Base-by-base conservation (phyloP, 1,140 invertebrate genomes). In the Eueides isabella region DNA sequence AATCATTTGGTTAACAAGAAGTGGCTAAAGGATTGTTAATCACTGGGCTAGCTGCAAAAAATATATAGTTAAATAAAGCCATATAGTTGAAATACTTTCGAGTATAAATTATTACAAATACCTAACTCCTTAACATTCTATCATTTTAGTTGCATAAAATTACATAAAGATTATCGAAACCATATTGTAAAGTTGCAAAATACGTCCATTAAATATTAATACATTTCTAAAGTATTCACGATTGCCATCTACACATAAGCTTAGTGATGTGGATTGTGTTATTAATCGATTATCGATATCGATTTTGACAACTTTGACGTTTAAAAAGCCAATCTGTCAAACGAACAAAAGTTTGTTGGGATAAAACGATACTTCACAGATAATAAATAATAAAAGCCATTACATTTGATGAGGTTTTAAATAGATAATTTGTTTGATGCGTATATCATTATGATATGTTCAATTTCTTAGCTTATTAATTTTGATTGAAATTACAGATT, bases 221-320 rank as follows among this genome's bases (percentile, higher is more conserved):
- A 72, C 65, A 72, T 72, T 67, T 41, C n/a, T 61, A 26, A 61
- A 33, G 28, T 23, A 55, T 66, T 72, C 14, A 67, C 67, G 62
- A 26, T 55, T 55, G 19, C 19, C 48, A 55, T 55, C 48, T 55
- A 26, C 48, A 67, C 48, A 65, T 66, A 30, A 31, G 48, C 55
- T 62, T 67, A 73, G 66, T 63, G 65, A 73, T 55, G 71, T 67
- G 41, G 29, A 61, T 38, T 38, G 26, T 19, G 28, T 67, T 65
- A 68, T 63, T 73, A 68, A 73, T 73, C 55, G 66, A 23, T 67
- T 68, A 63, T 61, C 64, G 72, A 68, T 67, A 67, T 73, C 72
- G 65, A 73, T 73, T 44, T 67, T 68, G 64, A 61, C 62, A 73
- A 16, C 38, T 44, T 23, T 31, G 71, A 72, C 48, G 44, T 38